Evolutionary conservation across 2,888 invertebrate genomes (phyloP).

Genomic region (Andrena bucephala): DNA sequence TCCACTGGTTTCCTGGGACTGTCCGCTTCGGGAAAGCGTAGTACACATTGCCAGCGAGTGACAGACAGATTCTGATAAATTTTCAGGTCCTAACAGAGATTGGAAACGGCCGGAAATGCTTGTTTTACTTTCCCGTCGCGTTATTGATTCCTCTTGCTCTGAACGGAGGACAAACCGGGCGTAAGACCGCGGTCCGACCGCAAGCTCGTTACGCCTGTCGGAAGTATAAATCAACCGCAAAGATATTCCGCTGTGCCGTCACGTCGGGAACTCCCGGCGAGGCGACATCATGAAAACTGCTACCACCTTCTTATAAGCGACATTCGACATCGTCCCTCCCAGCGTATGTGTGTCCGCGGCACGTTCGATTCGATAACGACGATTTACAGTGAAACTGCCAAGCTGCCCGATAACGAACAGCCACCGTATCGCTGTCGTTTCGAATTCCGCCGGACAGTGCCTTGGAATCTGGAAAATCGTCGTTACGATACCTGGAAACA

Average conservation of each 20-base stretch:
- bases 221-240: constrained; percentile 82
- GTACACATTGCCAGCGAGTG: too few species aligned
- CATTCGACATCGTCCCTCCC: constrained; percentile 44
- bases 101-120: constrained; percentile 3
- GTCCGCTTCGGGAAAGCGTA: constrained; percentile 16
- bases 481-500: background rate
- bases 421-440: background rate
- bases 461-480: background rate
- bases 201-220: constrained; percentile 81
- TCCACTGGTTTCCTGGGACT: constrained; percentile 19
- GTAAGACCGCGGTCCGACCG: constrained; percentile 65
- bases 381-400: constrained; percentile 44
- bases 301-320: constrained; percentile 60
- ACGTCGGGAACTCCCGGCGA: constrained; percentile 64
- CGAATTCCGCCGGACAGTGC: background rate
- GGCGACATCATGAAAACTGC: constrained; percentile 63
- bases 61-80: constrained; percentile 13
- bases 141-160: constrained; percentile 48
- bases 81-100: constrained; percentile 37
- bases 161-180: constrained; percentile 38
- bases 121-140: constrained; percentile 36
- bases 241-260: constrained; percentile 66
- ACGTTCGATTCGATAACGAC: constrained; percentile 50
- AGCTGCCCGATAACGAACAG: constrained; percentile 35
- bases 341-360: constrained; percentile 10